These are phyloP conservation scores for Eulemur rufifrons DNA, from an alignment of 2,113 vertebrate genomes.

Conservation along the genomic window DNA sequence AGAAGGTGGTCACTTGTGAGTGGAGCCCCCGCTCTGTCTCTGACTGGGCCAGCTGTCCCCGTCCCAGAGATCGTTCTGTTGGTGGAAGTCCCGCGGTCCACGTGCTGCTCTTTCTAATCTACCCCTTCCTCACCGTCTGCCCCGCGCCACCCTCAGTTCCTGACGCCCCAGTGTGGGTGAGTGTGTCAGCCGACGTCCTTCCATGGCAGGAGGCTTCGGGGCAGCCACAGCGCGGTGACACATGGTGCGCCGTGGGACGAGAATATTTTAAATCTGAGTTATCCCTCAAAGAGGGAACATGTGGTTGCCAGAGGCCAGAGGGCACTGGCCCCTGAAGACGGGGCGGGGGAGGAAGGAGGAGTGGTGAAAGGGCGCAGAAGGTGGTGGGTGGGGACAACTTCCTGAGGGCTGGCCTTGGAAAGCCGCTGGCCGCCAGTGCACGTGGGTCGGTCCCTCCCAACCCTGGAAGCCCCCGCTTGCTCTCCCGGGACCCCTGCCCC, in stretches of 20 bases:
- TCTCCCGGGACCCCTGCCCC: background rate
- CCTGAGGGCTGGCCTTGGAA: background rate
- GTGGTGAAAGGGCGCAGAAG: background rate
- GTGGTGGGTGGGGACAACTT: too few relatives aligned
- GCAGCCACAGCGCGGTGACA: background rate
- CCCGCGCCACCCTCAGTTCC: background rate
- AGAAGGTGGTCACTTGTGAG: background rate
- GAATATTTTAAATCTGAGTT: slow-evolving; percentile 24
- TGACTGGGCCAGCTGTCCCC: background rate
- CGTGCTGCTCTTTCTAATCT: background rate
- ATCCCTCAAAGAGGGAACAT: background rate
- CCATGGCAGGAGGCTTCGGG: background rate
- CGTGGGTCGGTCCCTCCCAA: background rate
- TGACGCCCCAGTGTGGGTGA: background rate
- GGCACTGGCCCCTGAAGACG: background rate
- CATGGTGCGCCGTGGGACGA: background rate
- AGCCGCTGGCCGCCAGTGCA: fast-evolving
- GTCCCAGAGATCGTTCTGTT: background rate
- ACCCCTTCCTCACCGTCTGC: background rate
- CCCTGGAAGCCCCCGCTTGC: background rate
- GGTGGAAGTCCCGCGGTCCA: background rate
- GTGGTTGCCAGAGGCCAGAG: slow-evolving; percentile 15
- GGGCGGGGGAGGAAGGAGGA: background rate
- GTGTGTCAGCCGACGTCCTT: background rate
- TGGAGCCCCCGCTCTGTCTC: background rate